Evolutionary conservation across 2,113 vertebrate genomes (phyloP).

Genomic region (Pterocles orientalis): DNA sequence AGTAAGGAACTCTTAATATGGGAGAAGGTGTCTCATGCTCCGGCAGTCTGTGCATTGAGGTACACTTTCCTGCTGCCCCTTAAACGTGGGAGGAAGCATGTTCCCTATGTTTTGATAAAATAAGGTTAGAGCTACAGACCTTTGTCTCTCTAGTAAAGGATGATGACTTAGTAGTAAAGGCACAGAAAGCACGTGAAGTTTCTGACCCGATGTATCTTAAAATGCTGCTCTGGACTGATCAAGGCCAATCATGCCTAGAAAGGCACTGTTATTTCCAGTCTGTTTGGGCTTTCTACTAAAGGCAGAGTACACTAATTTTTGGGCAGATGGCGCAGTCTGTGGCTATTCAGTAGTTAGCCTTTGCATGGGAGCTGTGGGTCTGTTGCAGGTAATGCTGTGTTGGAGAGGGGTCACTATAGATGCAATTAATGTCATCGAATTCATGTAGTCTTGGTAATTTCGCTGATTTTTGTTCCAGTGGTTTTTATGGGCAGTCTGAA

Average conservation of each 20-base stretch:
- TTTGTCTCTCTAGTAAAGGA: not conserved
- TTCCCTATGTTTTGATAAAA: not conserved
- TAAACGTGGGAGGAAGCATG: not conserved
- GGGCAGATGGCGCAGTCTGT: not conserved
- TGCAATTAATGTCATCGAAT: not conserved
- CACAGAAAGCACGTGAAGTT: not conserved
- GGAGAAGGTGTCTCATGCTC: not conserved
- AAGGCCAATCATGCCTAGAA: not conserved
- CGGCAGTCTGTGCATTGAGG: not conserved
- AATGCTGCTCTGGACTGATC: not conserved
- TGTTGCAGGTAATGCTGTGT: not conserved
- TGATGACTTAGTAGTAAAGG: not conserved
- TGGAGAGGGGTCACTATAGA: not conserved
- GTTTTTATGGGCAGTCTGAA: constrained; percentile 99
- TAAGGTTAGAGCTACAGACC: not conserved
- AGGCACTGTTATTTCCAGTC: not conserved
- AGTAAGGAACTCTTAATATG: not conserved
- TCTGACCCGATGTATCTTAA: not conserved
- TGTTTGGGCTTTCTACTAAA: not conserved
- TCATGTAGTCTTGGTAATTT: not conserved
- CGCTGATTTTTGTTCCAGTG: constrained; percentile 80
- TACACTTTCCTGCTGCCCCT: not conserved
- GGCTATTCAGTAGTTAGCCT: not conserved
- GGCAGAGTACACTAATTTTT: not conserved
- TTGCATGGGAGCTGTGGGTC: not conserved